phyloP scores from a whole-genome alignment of 2,888 invertebrate genomes.

The Ophraella communa region DNA sequence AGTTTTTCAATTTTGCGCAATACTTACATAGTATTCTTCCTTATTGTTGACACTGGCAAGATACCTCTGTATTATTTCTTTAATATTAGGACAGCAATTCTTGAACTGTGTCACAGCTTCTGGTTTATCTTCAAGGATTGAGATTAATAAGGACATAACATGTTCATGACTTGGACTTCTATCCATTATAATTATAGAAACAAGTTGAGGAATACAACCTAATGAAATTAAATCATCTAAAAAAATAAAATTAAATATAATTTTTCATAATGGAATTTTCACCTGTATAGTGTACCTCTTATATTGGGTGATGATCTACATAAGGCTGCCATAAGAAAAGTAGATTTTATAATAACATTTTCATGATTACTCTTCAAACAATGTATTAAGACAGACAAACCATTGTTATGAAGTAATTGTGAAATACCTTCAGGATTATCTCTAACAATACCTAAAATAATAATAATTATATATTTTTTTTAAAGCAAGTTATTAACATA shows the following conservation, averaged over 20 bases:
- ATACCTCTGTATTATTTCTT: slow-evolving; percentile 55
- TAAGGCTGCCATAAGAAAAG: slow-evolving; percentile 73
- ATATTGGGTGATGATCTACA: slow-evolving; percentile 63
- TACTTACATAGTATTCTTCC: slow-evolving; percentile 58
- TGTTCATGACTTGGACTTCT: slow-evolving; percentile 61
- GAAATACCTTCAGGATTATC: slow-evolving; percentile 67
- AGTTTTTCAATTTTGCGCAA: too few species aligned
- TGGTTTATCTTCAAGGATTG: slow-evolving; percentile 59
- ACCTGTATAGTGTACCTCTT: slow-evolving; percentile 66
- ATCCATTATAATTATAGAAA: slow-evolving; percentile 46
- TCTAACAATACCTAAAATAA: slow-evolving; percentile 68
- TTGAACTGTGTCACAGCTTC: slow-evolving; percentile 58
- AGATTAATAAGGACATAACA: slow-evolving; percentile 60
- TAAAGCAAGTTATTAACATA: slow-evolving; percentile 57
- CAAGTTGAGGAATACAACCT: slow-evolving; percentile 50
- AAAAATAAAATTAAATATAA: slow-evolving; percentile 31
- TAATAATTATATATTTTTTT: too few species aligned
- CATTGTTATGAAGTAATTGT: slow-evolving; percentile 69
- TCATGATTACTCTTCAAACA: slow-evolving; percentile 66
- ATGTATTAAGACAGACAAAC: slow-evolving; percentile 66
- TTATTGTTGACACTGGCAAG: slow-evolving; percentile 55
- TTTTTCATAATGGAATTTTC: neutral
- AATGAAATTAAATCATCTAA: slow-evolving; percentile 49
- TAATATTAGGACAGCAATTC: slow-evolving; percentile 58
- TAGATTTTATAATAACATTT: slow-evolving; percentile 72